Conservation (phyloP, 2,888 invertebrate genomes). For the Neoascia interrupta region DNA sequence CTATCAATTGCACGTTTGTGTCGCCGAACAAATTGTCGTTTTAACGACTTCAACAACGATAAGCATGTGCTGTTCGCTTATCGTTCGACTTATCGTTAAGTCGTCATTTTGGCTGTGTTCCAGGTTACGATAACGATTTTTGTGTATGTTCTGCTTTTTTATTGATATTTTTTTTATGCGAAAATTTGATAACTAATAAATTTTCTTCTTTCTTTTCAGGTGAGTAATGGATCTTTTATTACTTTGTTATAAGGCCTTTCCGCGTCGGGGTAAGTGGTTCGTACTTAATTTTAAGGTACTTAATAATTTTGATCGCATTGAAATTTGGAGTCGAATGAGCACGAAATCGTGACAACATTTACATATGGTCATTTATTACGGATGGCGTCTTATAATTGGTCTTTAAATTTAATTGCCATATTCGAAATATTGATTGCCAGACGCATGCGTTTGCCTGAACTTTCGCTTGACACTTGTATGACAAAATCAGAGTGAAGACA, state of each 20-base stretch:
- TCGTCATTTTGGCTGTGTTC: slow-evolving; percentile 12
- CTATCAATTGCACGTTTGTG: slow-evolving; percentile 29
- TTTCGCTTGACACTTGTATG: no score
- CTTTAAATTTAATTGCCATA: no score
- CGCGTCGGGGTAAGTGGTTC: no score
- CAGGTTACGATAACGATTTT: slow-evolving; percentile 24
- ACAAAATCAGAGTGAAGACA: no score
- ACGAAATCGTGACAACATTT: no score
- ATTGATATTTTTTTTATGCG: slow-evolving; percentile 22
- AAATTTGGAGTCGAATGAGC: no score
- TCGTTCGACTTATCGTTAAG: slow-evolving; percentile 21
- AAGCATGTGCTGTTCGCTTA: slow-evolving; percentile 14
- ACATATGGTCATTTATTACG: no score
- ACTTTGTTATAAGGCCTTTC: neutral
- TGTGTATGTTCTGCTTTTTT: neutral
- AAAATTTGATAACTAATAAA: slow-evolving; percentile 14
- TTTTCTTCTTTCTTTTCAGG: slow-evolving; percentile 43
- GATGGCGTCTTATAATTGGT: no score
- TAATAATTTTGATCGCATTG: no score
- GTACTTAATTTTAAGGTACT: no score
- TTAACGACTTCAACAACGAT: slow-evolving; percentile 12
- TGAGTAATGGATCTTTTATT: slow-evolving; percentile 37
- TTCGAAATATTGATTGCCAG: no score
- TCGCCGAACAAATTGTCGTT: slow-evolving; percentile 20
- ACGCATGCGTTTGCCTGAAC: no score